These are phyloP conservation scores for Protonemura montana DNA, from an alignment of 2,888 invertebrate species.

Conservation along the genomic window DNA sequence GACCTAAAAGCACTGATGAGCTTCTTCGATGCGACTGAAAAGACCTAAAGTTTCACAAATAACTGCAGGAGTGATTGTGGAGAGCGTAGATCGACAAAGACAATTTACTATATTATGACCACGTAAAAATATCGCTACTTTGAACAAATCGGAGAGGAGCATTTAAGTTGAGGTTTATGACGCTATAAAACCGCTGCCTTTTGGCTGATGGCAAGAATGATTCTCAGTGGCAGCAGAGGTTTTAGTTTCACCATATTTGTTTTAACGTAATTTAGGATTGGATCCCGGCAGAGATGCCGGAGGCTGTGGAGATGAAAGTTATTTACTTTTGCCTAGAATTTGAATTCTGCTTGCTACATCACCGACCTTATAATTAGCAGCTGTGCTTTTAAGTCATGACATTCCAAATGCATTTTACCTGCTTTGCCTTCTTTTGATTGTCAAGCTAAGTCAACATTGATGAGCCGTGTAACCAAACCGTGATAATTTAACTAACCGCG, in stretches of 20 bases:
- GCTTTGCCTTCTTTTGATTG: not conserved
- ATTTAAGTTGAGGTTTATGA: too few relatives aligned
- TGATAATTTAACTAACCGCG: conserved; percentile 18
- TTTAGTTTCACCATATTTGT: not conserved
- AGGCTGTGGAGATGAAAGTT: not conserved
- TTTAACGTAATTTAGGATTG: not conserved
- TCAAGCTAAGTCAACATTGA: not conserved
- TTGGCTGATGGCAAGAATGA: not conserved
- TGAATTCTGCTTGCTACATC: not conserved
- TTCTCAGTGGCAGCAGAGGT: not conserved
- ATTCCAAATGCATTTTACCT: not conserved
- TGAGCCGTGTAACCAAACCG: not conserved
- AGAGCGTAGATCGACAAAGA: too few relatives aligned
- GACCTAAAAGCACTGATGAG: too few relatives aligned
- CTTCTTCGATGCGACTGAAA: too few relatives aligned
- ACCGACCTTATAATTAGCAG: not conserved
- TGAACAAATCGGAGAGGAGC: too few relatives aligned
- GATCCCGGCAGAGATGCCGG: not conserved
- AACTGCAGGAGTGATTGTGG: too few relatives aligned
- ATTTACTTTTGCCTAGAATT: not conserved
- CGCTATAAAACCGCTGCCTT: not conserved
- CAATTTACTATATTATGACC: too few relatives aligned
- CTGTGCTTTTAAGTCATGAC: not conserved
- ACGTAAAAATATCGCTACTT: too few relatives aligned
- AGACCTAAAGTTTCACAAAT: too few relatives aligned